A percentile compares a stretch with the other conserved stretches of the same genome.
phyloP scores from a whole-genome alignment of 2,888 invertebrate genomes.

The Anticlea derivata region DNA sequence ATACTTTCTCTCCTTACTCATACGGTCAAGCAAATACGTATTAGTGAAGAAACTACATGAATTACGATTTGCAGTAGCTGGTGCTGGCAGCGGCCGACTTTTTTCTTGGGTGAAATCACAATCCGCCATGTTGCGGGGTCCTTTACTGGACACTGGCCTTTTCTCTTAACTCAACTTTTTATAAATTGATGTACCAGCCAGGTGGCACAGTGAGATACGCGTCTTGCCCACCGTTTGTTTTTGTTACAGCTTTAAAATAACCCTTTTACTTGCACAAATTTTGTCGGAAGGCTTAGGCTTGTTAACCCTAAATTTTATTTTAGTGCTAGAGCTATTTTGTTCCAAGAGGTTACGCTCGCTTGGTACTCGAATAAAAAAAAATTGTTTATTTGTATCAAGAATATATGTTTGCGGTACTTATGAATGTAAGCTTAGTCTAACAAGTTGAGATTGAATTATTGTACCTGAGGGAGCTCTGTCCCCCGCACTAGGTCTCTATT shows the following conservation, averaged over 20 bases:
- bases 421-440: too few relatives aligned
- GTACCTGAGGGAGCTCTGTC: too few relatives aligned
- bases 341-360: constrained; percentile 6
- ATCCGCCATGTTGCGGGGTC: not conserved
- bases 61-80: too few relatives aligned
- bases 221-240: constrained; percentile 30
- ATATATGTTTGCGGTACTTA: too few relatives aligned
- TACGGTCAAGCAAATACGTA: too few relatives aligned
- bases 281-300: constrained; percentile 25
- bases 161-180: constrained; percentile 40
- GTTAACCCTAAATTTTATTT: constrained; percentile 25
- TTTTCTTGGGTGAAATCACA: not conserved
- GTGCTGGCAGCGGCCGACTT: too few relatives aligned
- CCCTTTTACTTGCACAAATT: constrained; percentile 33
- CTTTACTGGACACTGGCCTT: constrained; percentile 8
- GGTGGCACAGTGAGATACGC: constrained; percentile 42
- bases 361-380: not conserved
- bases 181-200: constrained; percentile 51
- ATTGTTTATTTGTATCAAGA: too few relatives aligned
- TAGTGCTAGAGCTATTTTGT: constrained; percentile 10
- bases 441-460: too few relatives aligned
- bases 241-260: constrained; percentile 37
- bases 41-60: too few relatives aligned
- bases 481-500: too few relatives aligned
- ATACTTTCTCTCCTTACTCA: too few relatives aligned